Evolutionary conservation across 2,797 vertebrate genomes (phyloP).

Genomic region (Poeciliopsis gracilis): DNA sequence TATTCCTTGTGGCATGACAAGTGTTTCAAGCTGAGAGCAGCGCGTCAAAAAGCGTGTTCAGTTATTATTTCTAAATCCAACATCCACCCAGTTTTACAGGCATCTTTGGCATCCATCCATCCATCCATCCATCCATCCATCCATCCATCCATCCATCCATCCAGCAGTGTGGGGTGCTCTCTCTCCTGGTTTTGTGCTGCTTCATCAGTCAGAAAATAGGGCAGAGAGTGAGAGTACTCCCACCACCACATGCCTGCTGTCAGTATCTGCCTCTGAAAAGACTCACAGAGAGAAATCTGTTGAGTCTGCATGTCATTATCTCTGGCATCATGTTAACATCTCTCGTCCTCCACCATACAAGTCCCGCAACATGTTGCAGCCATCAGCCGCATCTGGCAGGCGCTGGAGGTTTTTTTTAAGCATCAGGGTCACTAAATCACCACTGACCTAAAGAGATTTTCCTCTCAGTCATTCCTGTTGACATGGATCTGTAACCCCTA

Average conservation of each 20-base stretch:
- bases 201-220: constrained; percentile 80
- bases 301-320: constrained; percentile 12
- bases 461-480: constrained; percentile 8
- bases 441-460: constrained; percentile 14
- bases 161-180: constrained; percentile 78
- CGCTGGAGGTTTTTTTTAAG: neutral
- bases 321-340: constrained; percentile 12
- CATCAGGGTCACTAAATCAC: constrained; percentile 9
- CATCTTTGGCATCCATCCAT: no score
- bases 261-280: constrained; percentile 33
- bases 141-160: constrained; percentile 13
- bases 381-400: constrained; percentile 39
- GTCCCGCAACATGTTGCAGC: neutral
- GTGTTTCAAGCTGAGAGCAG: constrained; percentile 45
- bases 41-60: neutral
- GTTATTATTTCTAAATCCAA: no score
- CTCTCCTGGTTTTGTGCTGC: constrained; percentile 72
- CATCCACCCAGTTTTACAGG: no score
- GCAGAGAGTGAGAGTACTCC: constrained; percentile 60
- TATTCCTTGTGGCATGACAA: neutral
- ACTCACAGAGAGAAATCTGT: constrained; percentile 28
- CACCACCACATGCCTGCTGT: constrained; percentile 26
- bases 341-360: neutral
- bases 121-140: constrained; percentile 41
- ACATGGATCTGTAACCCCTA: neutral